Evolutionary conservation across 2,113 vertebrate species (phyloP).

Genomic region (Cyanocitta stelleri): DNA sequence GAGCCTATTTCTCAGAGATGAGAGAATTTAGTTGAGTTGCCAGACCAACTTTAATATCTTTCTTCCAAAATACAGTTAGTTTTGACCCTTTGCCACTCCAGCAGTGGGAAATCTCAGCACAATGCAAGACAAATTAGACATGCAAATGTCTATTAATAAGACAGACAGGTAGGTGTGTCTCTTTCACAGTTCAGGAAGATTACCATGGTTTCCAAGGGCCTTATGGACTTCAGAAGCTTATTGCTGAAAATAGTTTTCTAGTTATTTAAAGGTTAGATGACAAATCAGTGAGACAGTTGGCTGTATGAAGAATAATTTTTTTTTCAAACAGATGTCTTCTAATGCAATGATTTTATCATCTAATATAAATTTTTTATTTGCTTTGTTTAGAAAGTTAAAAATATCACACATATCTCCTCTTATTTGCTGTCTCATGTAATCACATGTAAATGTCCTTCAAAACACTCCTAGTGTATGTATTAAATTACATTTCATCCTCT

Average conservation of each 20-base stretch:
- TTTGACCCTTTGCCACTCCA: neutral
- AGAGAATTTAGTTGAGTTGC: neutral
- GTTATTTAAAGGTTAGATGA: conserved; percentile 11
- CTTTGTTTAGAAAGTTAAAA: neutral
- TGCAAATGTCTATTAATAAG: neutral
- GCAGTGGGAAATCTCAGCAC: neutral
- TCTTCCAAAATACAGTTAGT: neutral
- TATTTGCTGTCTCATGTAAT: neutral
- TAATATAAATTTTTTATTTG: neutral
- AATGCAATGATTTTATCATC: neutral
- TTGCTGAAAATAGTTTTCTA: neutral
- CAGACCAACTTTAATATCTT: neutral
- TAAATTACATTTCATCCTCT: neutral
- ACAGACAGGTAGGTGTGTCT: neutral
- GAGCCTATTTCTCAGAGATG: neutral
- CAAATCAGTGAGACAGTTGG: neutral
- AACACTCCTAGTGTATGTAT: neutral
- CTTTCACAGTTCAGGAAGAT: neutral
- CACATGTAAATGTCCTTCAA: neutral
- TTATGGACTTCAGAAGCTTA: neutral
- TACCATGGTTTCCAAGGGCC: neutral
- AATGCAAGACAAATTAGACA: neutral
- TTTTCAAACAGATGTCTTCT: neutral
- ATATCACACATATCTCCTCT: neutral
- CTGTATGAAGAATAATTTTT: neutral